These are phyloP conservation scores for Perdita meconis DNA, from an alignment of 2,888 invertebrate species.

Conservation along the genomic window DNA sequence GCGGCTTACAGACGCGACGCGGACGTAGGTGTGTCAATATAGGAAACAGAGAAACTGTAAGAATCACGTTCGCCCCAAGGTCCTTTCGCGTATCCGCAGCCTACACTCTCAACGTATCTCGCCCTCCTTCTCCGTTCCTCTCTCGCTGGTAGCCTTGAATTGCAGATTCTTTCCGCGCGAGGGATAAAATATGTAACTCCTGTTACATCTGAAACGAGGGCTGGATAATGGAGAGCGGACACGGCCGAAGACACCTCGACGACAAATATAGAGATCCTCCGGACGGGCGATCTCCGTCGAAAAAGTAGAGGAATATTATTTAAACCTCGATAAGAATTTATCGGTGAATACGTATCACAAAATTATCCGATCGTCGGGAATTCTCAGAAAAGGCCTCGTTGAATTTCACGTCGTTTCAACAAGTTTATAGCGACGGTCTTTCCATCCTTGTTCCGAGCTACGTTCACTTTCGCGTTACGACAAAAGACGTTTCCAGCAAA, in stretches of 20 bases:
- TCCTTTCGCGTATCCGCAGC: constrained; percentile 50
- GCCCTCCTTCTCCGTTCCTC: constrained; percentile 13
- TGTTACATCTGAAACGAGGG: constrained; percentile 64
- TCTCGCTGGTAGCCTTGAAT: constrained; percentile 62
- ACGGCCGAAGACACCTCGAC: constrained; percentile 25
- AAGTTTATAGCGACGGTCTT: constrained; percentile 13
- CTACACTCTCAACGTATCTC: constrained; percentile 55
- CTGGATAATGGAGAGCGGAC: constrained; percentile 48
- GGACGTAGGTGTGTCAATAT: constrained; percentile 62
- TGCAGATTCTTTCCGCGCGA: constrained; percentile 54
- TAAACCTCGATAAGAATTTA: constrained; percentile 12
- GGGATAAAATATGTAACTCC: constrained; percentile 67
- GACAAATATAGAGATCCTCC: constrained; percentile 44
- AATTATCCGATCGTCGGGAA: constrained; percentile 38
- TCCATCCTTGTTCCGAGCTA: neutral
- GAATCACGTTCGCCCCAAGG: constrained; percentile 58
- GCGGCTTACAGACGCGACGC: constrained; percentile 52
- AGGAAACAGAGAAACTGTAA: constrained; percentile 53
- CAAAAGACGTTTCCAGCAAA: constrained; percentile 44
- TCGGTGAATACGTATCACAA: constrained; percentile 47
- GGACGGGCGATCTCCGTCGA: neutral
- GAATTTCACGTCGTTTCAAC: neutral
- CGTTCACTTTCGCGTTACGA: constrained; percentile 50
- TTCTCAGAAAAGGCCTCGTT: constrained; percentile 10
- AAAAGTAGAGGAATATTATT: constrained; percentile 6